Conservation (phyloP, 1,140 invertebrate species). For the Globodera rostochiensis region DNA sequence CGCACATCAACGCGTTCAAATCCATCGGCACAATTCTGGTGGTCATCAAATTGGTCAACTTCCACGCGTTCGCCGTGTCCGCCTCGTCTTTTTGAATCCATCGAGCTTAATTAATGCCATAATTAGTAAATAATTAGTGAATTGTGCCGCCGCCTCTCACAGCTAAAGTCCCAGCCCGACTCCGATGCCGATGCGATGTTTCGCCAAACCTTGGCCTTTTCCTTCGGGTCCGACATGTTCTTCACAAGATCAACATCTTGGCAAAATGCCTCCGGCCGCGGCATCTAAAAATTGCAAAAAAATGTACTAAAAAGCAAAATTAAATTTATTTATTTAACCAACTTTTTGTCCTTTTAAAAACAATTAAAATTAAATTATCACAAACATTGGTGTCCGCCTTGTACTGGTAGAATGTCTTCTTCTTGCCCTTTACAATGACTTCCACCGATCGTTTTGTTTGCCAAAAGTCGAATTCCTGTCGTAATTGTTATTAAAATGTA, state of each 20-base stretch:
- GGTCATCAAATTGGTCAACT: too few species aligned
- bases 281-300: slow-evolving; percentile 66
- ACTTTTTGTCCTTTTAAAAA: too few species aligned
- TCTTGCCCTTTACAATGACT: slow-evolving; percentile 1
- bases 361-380: too few species aligned
- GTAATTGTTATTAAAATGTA: too few species aligned
- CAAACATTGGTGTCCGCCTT: slow-evolving; percentile 67
- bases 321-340: too few species aligned
- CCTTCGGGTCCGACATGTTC: slow-evolving; percentile 29
- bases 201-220: slow-evolving; percentile 29
- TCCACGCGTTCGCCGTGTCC: too few species aligned
- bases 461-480: slow-evolving; percentile 68
- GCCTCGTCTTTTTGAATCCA: too few species aligned
- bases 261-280: slow-evolving; percentile 66
- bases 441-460: slow-evolving; percentile 67
- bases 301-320: too few species aligned
- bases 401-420: slow-evolving; percentile 45
- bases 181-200: slow-evolving; percentile 66
- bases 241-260: slow-evolving; percentile 43
- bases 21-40: too few species aligned
- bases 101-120: too few species aligned
- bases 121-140: too few species aligned
- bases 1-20: too few species aligned
- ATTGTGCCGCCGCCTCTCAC: slow-evolving; percentile 33
- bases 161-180: slow-evolving; percentile 67